Percentiles rank a stretch among this genome's conserved stretches.
Conservation (phyloP, 2,888 invertebrate species). For the Mimumesa dahlbomi region DNA sequence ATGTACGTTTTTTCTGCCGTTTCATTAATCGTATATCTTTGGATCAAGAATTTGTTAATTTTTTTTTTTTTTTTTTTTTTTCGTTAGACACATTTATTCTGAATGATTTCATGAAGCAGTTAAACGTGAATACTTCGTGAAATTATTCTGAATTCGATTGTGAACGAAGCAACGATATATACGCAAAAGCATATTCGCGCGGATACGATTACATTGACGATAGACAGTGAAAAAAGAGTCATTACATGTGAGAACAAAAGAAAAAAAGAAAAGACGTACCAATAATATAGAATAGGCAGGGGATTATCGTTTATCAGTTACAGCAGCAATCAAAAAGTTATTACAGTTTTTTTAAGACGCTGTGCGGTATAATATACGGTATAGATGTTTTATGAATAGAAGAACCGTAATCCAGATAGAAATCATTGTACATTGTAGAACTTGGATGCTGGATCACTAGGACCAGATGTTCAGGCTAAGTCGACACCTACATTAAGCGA, state of each 20-base stretch:
- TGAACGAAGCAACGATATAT: conserved; percentile 1
- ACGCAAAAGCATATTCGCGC: not conserved
- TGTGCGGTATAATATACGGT: conserved; percentile 26
- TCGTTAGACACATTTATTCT: conserved; percentile 19
- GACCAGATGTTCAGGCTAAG: conserved; percentile 75
- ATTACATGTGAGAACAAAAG: not conserved
- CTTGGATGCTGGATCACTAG: conserved; percentile 76
- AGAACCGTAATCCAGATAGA: conserved; percentile 65
- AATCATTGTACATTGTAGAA: conserved; percentile 74
- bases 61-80: conserved; percentile 12
- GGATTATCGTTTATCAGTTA: conserved; percentile 14
- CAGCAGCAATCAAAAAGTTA: conserved; percentile 11
- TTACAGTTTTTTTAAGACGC: not conserved
- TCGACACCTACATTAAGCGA: conserved; percentile 73
- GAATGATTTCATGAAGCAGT: conserved; percentile 17
- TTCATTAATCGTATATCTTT: not conserved
- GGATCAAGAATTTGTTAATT: not conserved
- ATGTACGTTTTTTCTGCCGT: conserved; percentile 67
- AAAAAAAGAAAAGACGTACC: not conserved
- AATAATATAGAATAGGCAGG: conserved; percentile 20
- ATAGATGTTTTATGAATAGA: conserved; percentile 50
- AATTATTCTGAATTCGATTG: conserved; percentile 3
- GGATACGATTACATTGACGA: conserved; percentile 3
- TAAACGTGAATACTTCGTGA: conserved; percentile 5
- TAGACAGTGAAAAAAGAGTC: not conserved